phyloP scores from a whole-genome alignment of 2,888 invertebrate genomes.

The Chalcis sispes region DNA sequence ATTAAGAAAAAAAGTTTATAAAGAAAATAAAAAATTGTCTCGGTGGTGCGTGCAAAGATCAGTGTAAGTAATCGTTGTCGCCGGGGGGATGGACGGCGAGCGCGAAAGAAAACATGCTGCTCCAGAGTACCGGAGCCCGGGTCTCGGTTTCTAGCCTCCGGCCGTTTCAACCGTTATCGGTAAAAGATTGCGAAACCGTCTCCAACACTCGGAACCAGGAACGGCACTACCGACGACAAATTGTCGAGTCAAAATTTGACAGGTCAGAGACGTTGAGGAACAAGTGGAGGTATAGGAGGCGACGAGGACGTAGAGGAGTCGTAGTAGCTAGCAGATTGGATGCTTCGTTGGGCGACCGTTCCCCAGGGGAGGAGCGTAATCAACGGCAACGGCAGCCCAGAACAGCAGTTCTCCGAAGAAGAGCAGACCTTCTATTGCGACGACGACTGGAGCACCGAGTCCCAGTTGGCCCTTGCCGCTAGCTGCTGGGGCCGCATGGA shows the following conservation, averaged over 20 bases:
- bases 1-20: too few relatives aligned
- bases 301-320: constrained; percentile 41
- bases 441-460: constrained; percentile 60
- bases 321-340: constrained; percentile 65
- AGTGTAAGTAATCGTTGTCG: neutral
- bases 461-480: constrained; percentile 65
- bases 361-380: constrained; percentile 65
- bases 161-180: constrained; percentile 6
- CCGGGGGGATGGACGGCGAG: constrained; percentile 46
- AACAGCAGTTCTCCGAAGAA: constrained; percentile 33
- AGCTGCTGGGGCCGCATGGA: constrained; percentile 69
- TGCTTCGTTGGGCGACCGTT: constrained; percentile 72
- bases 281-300: too few relatives aligned
- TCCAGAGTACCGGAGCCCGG: constrained; percentile 19
- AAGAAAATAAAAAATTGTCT: too few relatives aligned
- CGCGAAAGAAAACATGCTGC: constrained; percentile 35
- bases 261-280: too few relatives aligned
- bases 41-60: too few relatives aligned
- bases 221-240: too few relatives aligned
- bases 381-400: constrained; percentile 64
- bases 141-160: constrained; percentile 5
- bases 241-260: too few relatives aligned
- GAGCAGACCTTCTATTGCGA: constrained; percentile 62
- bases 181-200: too few relatives aligned
- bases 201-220: neutral